Evolutionary conservation across 2,888 invertebrate species (phyloP).

Genomic region (Cinara cedri): DNA sequence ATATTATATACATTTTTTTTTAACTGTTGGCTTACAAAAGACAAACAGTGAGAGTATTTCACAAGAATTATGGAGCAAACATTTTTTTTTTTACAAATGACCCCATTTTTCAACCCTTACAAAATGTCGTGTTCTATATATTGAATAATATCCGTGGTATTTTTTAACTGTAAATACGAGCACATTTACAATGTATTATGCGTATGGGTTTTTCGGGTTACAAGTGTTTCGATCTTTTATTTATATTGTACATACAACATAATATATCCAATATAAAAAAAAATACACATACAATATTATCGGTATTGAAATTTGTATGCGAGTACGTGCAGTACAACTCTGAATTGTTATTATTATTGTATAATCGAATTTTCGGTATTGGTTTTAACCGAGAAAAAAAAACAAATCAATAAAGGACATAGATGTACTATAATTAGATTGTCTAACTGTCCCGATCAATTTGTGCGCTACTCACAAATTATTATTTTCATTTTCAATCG

Average conservation of each 20-base stretch:
- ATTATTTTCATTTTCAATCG: neutral
- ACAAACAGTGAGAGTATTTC: constrained; percentile 26
- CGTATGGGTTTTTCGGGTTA: constrained; percentile 14
- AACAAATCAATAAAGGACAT: too few relatives aligned
- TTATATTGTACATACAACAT: neutral
- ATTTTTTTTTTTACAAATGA: constrained; percentile 6
- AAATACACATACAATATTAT: neutral
- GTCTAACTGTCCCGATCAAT: too few relatives aligned
- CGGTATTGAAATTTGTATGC: neutral
- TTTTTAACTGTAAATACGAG: constrained; percentile 24
- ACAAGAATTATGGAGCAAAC: constrained; percentile 26
- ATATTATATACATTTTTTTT: neutral
- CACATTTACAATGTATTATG: neutral
- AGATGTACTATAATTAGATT: too few relatives aligned
- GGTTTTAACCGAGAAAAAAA: too few relatives aligned
- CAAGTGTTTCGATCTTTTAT: constrained; percentile 22
- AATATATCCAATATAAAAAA: neutral
- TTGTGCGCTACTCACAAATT: too few relatives aligned
- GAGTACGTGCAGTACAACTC: neutral
- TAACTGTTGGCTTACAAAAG: constrained; percentile 1
- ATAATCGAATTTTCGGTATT: neutral
- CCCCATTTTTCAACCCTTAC: constrained; percentile 18
- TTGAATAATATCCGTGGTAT: constrained; percentile 18
- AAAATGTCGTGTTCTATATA: constrained; percentile 18
- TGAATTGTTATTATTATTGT: neutral